Evolutionary conservation across 1,140 invertebrate species (phyloP).

Genomic region (Nasonia vitripennis): DNA sequence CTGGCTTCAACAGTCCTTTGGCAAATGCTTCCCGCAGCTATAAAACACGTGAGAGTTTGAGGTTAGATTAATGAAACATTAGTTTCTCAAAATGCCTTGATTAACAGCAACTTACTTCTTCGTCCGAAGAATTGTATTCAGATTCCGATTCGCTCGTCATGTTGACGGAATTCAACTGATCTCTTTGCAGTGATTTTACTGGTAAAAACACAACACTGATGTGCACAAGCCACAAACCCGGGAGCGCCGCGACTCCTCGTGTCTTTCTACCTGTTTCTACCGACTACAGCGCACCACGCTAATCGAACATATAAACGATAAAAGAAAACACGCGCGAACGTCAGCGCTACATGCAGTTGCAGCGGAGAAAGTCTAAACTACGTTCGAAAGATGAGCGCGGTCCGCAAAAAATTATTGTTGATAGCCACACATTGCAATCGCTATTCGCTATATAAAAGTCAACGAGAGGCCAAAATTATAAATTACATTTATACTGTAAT

Average conservation of each 20-base stretch:
- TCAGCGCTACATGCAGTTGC: neutral
- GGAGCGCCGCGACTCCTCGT: too few species aligned
- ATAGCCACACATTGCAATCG: too few species aligned
- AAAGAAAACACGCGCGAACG: neutral
- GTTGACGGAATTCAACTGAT: conserved; percentile 13
- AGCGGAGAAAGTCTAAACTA: neutral
- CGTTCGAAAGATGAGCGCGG: neutral
- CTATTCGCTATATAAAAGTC: too few species aligned
- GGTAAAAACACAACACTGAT: neutral
- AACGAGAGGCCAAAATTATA: too few species aligned
- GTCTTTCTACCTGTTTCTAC: neutral
- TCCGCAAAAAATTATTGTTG: too few species aligned
- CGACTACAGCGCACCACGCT: neutral
- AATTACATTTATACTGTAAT: too few species aligned
- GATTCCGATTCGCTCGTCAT: conserved; percentile 66
- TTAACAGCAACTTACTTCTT: conserved; percentile 67
- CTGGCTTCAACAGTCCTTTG: conserved; percentile 87
- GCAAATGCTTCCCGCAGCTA: conserved; percentile 91
- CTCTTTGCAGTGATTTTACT: neutral
- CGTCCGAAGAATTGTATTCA: conserved; percentile 70
- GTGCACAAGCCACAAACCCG: neutral
- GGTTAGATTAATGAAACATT: conserved; percentile 53
- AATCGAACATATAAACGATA: neutral
- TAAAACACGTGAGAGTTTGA: conserved; percentile 60
- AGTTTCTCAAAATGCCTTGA: neutral